phyloP scores from a whole-genome alignment of 1,140 invertebrate species.

The Meloidogyne exigua region DNA sequence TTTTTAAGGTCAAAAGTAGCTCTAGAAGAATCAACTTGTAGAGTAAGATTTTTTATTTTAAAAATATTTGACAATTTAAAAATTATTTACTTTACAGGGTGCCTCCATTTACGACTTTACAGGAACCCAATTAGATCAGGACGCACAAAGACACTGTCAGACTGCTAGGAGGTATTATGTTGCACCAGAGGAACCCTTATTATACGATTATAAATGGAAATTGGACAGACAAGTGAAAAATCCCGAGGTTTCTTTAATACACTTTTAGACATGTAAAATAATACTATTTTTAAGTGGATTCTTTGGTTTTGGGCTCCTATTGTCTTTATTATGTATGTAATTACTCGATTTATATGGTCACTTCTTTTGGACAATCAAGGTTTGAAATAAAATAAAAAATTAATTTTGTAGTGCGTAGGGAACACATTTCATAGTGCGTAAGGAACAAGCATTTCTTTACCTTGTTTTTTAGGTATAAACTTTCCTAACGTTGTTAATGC shows the following conservation, averaged over 20 bases:
- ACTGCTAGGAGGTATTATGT: slow-evolving; percentile 37
- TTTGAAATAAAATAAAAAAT: not conserved
- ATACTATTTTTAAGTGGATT: slow-evolving; percentile 27
- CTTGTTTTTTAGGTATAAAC: slow-evolving; percentile 29
- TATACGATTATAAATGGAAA: slow-evolving; percentile 33
- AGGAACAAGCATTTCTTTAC: no score
- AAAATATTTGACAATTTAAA: slow-evolving; percentile 1
- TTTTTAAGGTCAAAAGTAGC: slow-evolving; percentile 39
- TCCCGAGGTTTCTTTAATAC: slow-evolving; percentile 26
- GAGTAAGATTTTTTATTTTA: slow-evolving; percentile 16
- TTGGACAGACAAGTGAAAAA: slow-evolving; percentile 36
- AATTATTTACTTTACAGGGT: slow-evolving; percentile 3
- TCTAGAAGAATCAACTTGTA: slow-evolving; percentile 36
- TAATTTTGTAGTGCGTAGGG: not conserved
- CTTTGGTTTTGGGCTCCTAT: slow-evolving; percentile 40
- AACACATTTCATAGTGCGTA: no score
- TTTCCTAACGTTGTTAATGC: slow-evolving; percentile 36
- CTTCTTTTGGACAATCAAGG: slow-evolving; percentile 39
- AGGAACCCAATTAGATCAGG: slow-evolving; percentile 30
- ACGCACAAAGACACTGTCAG: slow-evolving; percentile 37
- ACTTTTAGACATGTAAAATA: no score
- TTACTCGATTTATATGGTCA: slow-evolving; percentile 38
- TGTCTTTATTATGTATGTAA: slow-evolving; percentile 38
- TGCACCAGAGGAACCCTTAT: slow-evolving; percentile 34
- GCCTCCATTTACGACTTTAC: slow-evolving; percentile 35